Conservation (phyloP, 2,113 vertebrate genomes). For the Smithornis capensis region DNA sequence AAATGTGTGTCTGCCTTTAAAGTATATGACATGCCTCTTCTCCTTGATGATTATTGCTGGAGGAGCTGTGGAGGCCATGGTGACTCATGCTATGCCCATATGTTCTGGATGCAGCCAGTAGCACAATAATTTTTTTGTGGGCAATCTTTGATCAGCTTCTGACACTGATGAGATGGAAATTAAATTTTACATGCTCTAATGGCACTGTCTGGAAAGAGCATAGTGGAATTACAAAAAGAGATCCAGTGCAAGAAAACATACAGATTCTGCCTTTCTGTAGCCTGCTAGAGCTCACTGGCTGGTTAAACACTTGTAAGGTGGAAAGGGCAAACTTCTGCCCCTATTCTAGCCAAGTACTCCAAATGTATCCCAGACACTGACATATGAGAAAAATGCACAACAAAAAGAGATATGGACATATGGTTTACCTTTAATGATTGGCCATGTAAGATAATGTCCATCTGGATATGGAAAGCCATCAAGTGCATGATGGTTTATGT, state of each 20-base stretch:
- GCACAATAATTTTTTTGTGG: slow-evolving; percentile 35
- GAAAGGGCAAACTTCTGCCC: background rate
- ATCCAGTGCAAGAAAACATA: background rate
- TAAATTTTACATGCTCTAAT: slow-evolving; percentile 69
- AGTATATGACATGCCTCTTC: background rate
- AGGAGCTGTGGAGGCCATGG: slow-evolving; percentile 38
- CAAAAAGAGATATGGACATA: background rate
- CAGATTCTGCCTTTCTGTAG: background rate
- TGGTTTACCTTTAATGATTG: background rate
- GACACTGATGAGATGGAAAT: slow-evolving; percentile 66
- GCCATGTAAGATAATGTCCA: background rate
- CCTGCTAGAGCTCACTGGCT: background rate
- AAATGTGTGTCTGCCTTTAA: slow-evolving; percentile 1
- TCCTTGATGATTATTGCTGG: background rate
- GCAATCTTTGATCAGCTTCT: slow-evolving; percentile 67
- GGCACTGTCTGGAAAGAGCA: slow-evolving; percentile 9
- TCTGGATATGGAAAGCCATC: background rate
- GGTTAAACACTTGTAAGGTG: background rate
- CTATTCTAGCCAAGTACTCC: background rate
- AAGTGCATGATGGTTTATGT: background rate
- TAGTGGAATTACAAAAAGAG: slow-evolving; percentile 11
- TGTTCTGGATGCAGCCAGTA: slow-evolving; percentile 55
- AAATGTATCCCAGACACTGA: background rate
- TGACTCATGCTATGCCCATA: slow-evolving; percentile 63
- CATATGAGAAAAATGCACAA: background rate